phyloP scores from a whole-genome alignment of 2,797 vertebrate species.

The Phoeniculus purpureus region DNA sequence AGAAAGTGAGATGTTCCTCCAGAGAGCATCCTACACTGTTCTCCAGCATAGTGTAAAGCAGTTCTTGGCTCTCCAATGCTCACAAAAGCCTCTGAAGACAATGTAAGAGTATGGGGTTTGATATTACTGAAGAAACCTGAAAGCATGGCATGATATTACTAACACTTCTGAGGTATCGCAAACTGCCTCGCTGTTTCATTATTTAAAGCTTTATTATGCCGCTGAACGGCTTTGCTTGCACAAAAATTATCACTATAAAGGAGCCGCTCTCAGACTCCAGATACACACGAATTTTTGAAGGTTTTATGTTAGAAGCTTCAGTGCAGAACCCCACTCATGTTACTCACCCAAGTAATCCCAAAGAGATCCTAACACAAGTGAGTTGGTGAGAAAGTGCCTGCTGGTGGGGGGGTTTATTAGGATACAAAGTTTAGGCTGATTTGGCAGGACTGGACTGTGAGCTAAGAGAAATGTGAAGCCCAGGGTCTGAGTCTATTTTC shows the following conservation, averaged over 20 bases:
- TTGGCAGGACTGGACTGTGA: neutral
- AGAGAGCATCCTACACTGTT: neutral
- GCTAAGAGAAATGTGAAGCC: neutral
- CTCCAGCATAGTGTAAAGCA: neutral
- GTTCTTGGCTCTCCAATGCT: fast-evolving
- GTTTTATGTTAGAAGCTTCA: neutral
- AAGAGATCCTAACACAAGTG: neutral
- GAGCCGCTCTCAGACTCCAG: neutral
- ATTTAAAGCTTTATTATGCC: neutral
- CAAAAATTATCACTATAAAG: neutral
- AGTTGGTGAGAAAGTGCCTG: neutral
- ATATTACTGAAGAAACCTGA: neutral
- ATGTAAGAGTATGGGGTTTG: neutral
- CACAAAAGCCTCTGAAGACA: neutral
- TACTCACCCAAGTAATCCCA: neutral
- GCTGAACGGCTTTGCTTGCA: neutral
- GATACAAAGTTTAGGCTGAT: neutral
- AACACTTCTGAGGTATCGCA: neutral
- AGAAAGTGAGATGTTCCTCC: neutral
- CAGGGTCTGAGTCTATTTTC: neutral
- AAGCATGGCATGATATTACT: fast-evolving
- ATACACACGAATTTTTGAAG: neutral
- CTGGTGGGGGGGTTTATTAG: neutral
- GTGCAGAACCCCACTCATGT: neutral
- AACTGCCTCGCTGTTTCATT: neutral